A percentile compares a stretch with the other conserved stretches of the same genome.
Evolutionary conservation across 2,113 vertebrate genomes (phyloP).

Genomic region (Lonchura striata): DNA sequence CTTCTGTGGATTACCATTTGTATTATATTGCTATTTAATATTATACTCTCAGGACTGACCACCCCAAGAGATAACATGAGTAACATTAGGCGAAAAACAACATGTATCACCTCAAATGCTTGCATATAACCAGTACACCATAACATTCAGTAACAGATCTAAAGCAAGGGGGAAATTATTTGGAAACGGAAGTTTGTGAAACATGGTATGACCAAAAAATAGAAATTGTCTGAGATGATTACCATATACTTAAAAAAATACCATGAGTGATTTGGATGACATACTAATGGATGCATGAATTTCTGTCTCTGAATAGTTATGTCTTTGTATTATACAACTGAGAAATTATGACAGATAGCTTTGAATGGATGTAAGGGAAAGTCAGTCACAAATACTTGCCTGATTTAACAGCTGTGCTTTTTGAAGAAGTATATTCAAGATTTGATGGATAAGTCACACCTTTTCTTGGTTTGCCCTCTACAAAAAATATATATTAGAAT

Average conservation of each 20-base stretch:
- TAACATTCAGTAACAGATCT: not conserved
- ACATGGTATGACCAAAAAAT: not conserved
- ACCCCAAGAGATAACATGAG: not conserved
- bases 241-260: not conserved
- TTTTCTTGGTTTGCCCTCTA: slow-evolving; percentile 91
- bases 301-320: not conserved
- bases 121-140: not conserved
- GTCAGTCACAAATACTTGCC: slow-evolving; percentile 72
- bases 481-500: slow-evolving; percentile 13
- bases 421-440: slow-evolving; percentile 84
- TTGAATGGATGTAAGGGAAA: not conserved
- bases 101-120: not conserved
- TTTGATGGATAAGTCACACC: slow-evolving; percentile 87
- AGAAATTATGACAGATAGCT: not conserved
- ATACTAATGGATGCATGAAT: not conserved
- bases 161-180: not conserved
- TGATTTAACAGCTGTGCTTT: slow-evolving; percentile 78
- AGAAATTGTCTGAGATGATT: not conserved
- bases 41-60: not conserved
- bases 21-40: not conserved
- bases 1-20: not conserved
- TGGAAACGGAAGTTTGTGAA: not conserved
- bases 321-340: not conserved
- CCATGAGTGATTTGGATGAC: not conserved
- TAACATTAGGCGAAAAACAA: not conserved